Base-by-base conservation (phyloP, 2,113 vertebrate species). In the Psilopsiagon aymara region DNA sequence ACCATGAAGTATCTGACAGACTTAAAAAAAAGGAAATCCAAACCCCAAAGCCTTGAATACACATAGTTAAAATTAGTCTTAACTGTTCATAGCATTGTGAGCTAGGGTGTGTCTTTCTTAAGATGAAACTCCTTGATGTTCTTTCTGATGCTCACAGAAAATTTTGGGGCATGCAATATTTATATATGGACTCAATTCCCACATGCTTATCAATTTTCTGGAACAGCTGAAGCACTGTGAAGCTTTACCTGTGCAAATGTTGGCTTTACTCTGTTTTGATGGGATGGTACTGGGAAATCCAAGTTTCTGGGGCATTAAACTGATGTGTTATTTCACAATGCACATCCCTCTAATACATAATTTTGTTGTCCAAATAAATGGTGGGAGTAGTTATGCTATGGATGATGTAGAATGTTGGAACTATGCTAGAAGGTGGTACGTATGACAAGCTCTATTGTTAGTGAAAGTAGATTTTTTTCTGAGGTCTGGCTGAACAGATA, bases 221-320 rank as follows among this genome's bases (percentile, higher is more conserved):
- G 69, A 93, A 70, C 87, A 92, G 55, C n/a, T 95, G 82, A 96
- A 95, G 82, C 59, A 94, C 37, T 95, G 59, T 82, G 69, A 88
- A 91, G 79, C 19, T 71, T 93, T 94, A 91, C 78, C 52, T 83
- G 92, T 95, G 77, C 41, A 88, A 95, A 88, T 96, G 74, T 93
- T 95, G 77, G 47, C 68, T 96, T 93, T 95, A 81, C 70, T 94
- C 80, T 95, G 53, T 81, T 95, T 88, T 89, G 85, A 94, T 74
- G 70, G 87, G 85, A 96, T 74, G 47, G 60, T 75, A 90, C 93
- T 96, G 87, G 96, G 92, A 97, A 97, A 97, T 96, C 67, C 92
- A 94, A 78, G 87, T 93, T 97, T 96, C 84, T 96, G 63, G 95
- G 95, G 92, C 95, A 95, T 96, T 97, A 97, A 97, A 97, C 94